phyloP scores from a whole-genome alignment of 2,888 invertebrate genomes.

The Troides aeacus region DNA sequence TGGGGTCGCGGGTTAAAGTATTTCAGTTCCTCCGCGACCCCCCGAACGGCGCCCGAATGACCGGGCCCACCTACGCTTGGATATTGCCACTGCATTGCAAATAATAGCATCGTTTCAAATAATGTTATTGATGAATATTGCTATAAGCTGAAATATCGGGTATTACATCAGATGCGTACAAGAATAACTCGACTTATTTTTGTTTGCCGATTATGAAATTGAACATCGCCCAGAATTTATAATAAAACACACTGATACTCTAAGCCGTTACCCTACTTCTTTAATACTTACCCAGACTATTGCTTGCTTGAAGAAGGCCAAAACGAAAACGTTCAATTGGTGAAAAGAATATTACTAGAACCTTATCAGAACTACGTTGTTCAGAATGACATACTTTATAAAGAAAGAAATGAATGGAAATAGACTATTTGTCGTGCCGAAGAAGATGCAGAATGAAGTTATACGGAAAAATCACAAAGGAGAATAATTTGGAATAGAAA shows the following conservation, averaged over 20 bases:
- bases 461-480: constrained; percentile 39
- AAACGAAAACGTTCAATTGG: too few relatives aligned
- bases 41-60: too few relatives aligned
- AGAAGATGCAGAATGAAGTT: constrained; percentile 40
- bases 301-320: constrained; percentile 26
- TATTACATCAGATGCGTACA: too few relatives aligned
- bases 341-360: constrained; percentile 11
- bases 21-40: too few relatives aligned
- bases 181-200: too few relatives aligned
- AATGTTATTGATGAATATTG: too few relatives aligned
- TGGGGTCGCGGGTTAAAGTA: too few relatives aligned
- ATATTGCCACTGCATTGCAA: too few relatives aligned
- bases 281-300: constrained; percentile 25
- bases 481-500: constrained; percentile 37
- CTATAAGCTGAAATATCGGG: too few relatives aligned
- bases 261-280: constrained; percentile 35
- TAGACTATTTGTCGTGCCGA: constrained; percentile 34
- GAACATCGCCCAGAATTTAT: constrained; percentile 36
- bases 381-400: too few relatives aligned
- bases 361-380: constrained; percentile 32
- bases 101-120: too few relatives aligned
- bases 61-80: too few relatives aligned
- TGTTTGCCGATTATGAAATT: constrained; percentile 31
- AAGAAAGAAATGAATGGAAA: constrained; percentile 31
- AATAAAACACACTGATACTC: constrained; percentile 44